These are phyloP conservation scores for Microtus richardsoni DNA, from an alignment of 2,113 vertebrate species.

Conservation along the genomic window DNA sequence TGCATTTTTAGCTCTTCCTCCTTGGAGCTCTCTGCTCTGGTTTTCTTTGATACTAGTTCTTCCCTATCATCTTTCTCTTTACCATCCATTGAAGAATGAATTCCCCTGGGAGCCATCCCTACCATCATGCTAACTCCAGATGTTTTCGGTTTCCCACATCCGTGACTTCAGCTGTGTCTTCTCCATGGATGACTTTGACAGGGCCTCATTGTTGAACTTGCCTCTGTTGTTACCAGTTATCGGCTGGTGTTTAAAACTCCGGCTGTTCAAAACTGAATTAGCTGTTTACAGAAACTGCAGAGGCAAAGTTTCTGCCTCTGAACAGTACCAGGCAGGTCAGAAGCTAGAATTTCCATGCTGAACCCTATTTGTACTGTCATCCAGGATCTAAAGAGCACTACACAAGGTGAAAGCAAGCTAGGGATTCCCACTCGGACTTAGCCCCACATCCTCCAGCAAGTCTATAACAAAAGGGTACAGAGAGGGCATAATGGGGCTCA, in stretches of 20 bases:
- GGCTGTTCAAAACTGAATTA: slow-evolving; percentile 13
- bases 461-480: slow-evolving; percentile 25
- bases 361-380: not conserved
- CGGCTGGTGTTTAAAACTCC: not conserved
- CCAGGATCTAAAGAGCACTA: not conserved
- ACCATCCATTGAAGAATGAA: not conserved
- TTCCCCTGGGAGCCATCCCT: not conserved
- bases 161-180: not conserved
- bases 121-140: not conserved
- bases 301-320: not conserved
- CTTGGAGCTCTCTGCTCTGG: not conserved
- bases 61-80: not conserved
- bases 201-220: not conserved
- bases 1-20: not conserved
- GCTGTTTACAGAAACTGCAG: not conserved
- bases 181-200: not conserved
- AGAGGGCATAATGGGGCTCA: not conserved
- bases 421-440: not conserved
- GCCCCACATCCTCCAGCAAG: not conserved
- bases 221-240: not conserved
- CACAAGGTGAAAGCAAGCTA: not conserved
- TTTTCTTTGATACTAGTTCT: not conserved
- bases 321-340: not conserved
- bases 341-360: not conserved
- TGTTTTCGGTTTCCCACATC: not conserved